Base-by-base conservation (phyloP, 1,140 invertebrate genomes). In the Drosophila aff. region DNA sequence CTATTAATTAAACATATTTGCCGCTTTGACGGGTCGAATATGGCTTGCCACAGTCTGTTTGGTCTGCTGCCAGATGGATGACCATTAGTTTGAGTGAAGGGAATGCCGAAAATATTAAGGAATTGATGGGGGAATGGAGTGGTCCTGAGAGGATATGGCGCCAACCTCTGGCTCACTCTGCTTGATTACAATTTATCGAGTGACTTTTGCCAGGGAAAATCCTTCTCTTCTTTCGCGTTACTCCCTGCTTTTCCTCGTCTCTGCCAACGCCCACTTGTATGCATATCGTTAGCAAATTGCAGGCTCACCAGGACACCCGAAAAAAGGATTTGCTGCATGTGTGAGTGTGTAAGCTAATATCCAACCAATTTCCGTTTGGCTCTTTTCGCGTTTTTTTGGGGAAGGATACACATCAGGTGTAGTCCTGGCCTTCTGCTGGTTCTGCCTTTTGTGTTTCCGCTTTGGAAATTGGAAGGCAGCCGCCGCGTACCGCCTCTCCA, bases 221-320 rank as follows among this genome's bases (percentile, higher is more conserved):
- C 60, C 44, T 52, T 31, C 36, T 40, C 44, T 21, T 9, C 53
- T 52, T 76, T 59, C 36, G 18, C 16, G 43, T 44, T n/a, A 4
- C n/a, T 67, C 18, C 44, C 50, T 46, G 44, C 53, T 44, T 53
- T 57, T 21, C 31, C 33, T 16, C 21, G 46, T n/a, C 46, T 41
- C 26, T 36, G 47, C 66, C 61, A 40, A 40, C 58, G 40, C 57
- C 63, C 77, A 74, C 83, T 87, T 87, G 85, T 89, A 79, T 90
- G 85, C 85, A 90, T 91, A 90, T 90, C 85, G 85, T 90, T 90
- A 90, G 86, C 85, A 90, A 90, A 90, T 90, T 90, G 85, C 84
- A 89, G 84, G 84, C 84, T 89, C 85, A 81, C 43, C 75, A 55
- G 65, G 64, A 75, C 74, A 66, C 47, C 47, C 53, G 18, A 68